Evolutionary conservation across 2,797 vertebrate genomes (phyloP).

Genomic region (Syngnathus acus): DNA sequence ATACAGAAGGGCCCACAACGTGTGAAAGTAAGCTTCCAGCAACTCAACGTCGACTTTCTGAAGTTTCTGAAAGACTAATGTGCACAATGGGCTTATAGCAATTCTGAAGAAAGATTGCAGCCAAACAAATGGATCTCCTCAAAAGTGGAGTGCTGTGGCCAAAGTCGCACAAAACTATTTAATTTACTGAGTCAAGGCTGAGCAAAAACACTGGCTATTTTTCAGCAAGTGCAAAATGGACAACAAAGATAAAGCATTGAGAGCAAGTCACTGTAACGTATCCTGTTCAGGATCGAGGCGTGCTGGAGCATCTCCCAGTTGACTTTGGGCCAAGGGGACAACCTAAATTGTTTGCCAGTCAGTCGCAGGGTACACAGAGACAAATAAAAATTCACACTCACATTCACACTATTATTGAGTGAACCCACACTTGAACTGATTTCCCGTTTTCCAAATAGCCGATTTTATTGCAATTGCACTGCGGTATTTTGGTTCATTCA

Average conservation of each 20-base stretch:
- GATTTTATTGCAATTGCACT: background rate
- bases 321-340: too few relatives aligned
- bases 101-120: constrained; percentile 7
- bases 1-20: background rate
- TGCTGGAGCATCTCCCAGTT: too few relatives aligned
- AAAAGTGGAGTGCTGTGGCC: background rate
- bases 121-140: background rate
- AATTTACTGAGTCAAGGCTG: background rate
- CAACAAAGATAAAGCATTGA: background rate
- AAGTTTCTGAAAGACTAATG: background rate
- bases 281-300: too few relatives aligned
- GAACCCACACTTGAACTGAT: too few relatives aligned
- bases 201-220: constrained; percentile 5
- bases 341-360: too few relatives aligned
- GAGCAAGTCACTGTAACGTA: background rate
- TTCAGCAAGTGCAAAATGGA: background rate
- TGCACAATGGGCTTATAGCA: background rate
- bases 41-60: background rate
- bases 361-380: too few relatives aligned
- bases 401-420: too few relatives aligned
- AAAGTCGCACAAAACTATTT: background rate
- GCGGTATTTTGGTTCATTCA: background rate
- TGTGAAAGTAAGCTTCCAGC: background rate
- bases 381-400: too few relatives aligned
- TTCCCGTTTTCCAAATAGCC: background rate